Base-by-base conservation (phyloP, 2,888 invertebrate genomes). In the Glyphotaelius pellucidus region DNA sequence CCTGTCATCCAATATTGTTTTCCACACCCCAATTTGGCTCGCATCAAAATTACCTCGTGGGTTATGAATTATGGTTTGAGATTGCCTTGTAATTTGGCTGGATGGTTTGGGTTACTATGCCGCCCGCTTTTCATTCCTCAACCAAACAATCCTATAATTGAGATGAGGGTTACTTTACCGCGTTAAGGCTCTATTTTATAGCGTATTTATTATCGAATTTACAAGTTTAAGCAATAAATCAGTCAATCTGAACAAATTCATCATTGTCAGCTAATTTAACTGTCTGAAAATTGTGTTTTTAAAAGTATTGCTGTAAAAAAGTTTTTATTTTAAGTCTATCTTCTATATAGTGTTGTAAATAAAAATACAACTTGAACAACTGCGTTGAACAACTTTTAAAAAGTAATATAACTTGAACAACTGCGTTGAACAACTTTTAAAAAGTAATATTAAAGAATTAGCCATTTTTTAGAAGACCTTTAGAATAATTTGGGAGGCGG, bases 41-140 rank as follows among this genome's bases (percentile, higher is more conserved):
- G 80, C n/a, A 88, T 89, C 89, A 42, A 80, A 89, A 35, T 80
- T 67, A 67, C 67, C 88, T 88, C 25, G 87, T 87, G 67, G 47
- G 67, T 47, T 91, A 86, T 91, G 90, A 91, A 87, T 91, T 91
- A 91, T 91, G 90, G 67, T 32, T 80, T 86, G 42, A 87, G 87
- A 91, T 91, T 91, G 86, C 42, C 30, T 86, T 80, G 87, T 87
- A 87, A 91, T 91, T 91, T 87, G 86, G 25, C 38, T n/a, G 38
- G 85, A 3, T 14, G 31, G 19, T 81, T 81, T 31, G 30, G 32
- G 30, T 81, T 31, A 12, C 19, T 31, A 19, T 32, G 32, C 30
- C 31, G 32, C 81, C 32, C 81, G 32, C 81, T 35, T 35, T 35
- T 38, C 19, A 38, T 31, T 25, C 42, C 25, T 12, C 67, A 38